A percentile compares a stretch with the other conserved stretches of the same genome.
phyloP scores from a whole-genome alignment of 2,888 invertebrate species.

The Drosophila nr. medialis region DNA sequence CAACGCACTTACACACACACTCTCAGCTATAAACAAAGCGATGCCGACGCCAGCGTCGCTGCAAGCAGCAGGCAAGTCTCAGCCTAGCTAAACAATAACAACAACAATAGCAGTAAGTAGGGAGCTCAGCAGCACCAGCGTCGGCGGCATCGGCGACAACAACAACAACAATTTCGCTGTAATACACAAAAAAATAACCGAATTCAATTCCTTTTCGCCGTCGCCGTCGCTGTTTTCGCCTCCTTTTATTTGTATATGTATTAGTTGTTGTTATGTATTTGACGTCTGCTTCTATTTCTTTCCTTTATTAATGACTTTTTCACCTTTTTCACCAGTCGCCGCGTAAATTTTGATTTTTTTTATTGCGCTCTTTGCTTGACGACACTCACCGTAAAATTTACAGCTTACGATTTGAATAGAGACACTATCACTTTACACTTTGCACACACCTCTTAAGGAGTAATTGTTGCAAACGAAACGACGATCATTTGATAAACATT shows the following conservation, averaged over 20 bases:
- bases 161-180: constrained; percentile 65
- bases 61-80: constrained; percentile 54
- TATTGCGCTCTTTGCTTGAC: constrained; percentile 17
- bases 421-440: constrained; percentile 35
- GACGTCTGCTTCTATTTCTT: constrained; percentile 56
- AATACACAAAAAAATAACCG: constrained; percentile 68
- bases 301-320: constrained; percentile 73
- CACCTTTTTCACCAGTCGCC: constrained; percentile 68
- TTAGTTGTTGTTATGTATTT: constrained; percentile 48
- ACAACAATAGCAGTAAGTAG: constrained; percentile 42
- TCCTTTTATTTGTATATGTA: constrained; percentile 52
- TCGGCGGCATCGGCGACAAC: constrained; percentile 44
- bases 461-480: constrained; percentile 62
- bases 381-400: constrained; percentile 70
- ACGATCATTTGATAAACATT: constrained; percentile 72
- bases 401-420: constrained; percentile 52
- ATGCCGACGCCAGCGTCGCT: constrained; percentile 49
- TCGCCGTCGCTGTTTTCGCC: constrained; percentile 42
- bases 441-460: constrained; percentile 67
- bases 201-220: constrained; percentile 67
- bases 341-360: constrained; percentile 48
- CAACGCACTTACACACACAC: constrained; percentile 34
- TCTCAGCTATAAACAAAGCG: constrained; percentile 56
- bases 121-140: constrained; percentile 33
- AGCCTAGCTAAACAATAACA: constrained; percentile 48